phyloP scores from a whole-genome alignment of 2,797 vertebrate genomes.

The Muscicapa striata region DNA sequence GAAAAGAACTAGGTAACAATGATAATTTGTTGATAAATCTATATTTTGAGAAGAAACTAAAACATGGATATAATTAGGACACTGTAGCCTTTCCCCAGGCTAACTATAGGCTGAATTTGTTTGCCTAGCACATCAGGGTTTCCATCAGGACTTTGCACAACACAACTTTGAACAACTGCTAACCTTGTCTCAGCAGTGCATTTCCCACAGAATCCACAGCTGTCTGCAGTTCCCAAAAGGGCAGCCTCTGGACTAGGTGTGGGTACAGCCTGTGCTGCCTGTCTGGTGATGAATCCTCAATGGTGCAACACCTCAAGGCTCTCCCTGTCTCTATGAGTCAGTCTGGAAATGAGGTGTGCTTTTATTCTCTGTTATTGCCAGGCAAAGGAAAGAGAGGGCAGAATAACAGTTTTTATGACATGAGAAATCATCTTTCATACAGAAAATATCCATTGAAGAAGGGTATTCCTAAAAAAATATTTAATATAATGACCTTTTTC shows the following conservation, averaged over 20 bases:
- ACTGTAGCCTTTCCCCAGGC: not conserved
- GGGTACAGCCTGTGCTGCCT: not conserved
- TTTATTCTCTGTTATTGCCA: not conserved
- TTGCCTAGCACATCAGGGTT: not conserved
- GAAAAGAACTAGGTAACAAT: not conserved
- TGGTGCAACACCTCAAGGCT: not conserved
- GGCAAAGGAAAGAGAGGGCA: not conserved
- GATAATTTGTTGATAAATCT: not conserved
- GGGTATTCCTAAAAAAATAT: not conserved
- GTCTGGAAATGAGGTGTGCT: not conserved
- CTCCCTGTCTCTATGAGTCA: not conserved
- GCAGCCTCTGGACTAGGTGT: rapidly evolving
- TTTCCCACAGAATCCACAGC: not conserved
- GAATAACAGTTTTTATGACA: not conserved
- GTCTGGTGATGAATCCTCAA: not conserved
- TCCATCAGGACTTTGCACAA: not conserved
- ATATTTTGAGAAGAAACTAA: not conserved
- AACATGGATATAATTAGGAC: not conserved
- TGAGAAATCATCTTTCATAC: not conserved
- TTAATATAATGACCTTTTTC: not conserved
- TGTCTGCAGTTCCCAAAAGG: not conserved
- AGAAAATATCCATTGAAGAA: not conserved
- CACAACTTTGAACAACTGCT: not conserved
- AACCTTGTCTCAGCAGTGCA: not conserved
- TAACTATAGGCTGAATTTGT: not conserved